phyloP scores from a whole-genome alignment of 2,113 vertebrate genomes.

The Ceuthmochares aereus region DNA sequence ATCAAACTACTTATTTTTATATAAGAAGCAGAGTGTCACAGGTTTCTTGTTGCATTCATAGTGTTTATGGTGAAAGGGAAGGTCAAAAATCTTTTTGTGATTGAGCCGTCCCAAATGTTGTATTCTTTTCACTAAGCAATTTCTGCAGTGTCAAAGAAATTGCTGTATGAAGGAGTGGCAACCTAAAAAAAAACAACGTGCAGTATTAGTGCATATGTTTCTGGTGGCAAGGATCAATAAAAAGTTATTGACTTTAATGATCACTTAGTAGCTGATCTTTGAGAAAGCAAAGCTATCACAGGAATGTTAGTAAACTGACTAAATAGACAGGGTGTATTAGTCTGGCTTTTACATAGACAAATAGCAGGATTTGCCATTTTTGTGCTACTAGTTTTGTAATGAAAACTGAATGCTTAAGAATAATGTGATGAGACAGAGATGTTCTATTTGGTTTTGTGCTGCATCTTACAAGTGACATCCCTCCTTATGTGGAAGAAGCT shows the following conservation, averaged over 20 bases:
- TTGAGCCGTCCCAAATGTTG: background rate
- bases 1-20: conserved; percentile 41
- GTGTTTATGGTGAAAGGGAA: conserved; percentile 9
- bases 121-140: background rate
- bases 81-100: conserved; percentile 21
- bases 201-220: background rate
- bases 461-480: background rate
- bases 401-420: background rate
- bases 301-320: background rate
- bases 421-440: background rate
- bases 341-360: background rate
- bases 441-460: background rate
- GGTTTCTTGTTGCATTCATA: conserved; percentile 28
- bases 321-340: background rate
- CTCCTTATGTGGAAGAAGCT: background rate
- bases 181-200: background rate
- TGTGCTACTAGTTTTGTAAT: background rate
- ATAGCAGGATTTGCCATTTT: background rate
- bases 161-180: background rate
- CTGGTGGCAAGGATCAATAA: background rate
- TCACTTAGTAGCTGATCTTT: background rate
- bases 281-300: background rate
- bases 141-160: conserved; percentile 29
- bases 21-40: background rate
- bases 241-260: conserved; percentile 31